Evolutionary conservation across 64 coral and sea anemone genomes (phyloP), one percentile per base, ranked within the genome.

Genomic region (Stichodactyla mertensii): DNA sequence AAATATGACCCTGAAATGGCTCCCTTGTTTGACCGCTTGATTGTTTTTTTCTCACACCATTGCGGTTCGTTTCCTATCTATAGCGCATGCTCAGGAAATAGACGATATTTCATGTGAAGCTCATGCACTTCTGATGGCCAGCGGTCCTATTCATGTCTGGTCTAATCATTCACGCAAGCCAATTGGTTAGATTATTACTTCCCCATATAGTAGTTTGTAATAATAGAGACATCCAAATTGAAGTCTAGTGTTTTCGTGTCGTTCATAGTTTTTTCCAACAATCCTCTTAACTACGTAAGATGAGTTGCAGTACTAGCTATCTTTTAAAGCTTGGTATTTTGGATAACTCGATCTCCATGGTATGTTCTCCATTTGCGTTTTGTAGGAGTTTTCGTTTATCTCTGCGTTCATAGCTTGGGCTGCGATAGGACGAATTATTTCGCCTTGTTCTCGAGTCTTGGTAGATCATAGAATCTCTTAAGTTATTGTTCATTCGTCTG

Each of bases 381-480:
- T 74, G 24, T 12, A 31, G 24, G 1, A 31, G 24, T 74, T 74
- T 74, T 5, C 69, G 69, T 23, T 74, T 36, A 4, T 74, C n/a
- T 31, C 69, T 74, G 6, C 69, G 24, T 74, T 74, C 69, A 74
- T 74, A 74, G 24, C 8, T 27, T 9, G 69, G 24, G 12, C 24
- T 74, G 69, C 69, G 69, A 74, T 4, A 74, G 24, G 24, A 74
- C 7, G 69, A 74, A 23, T 9, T 74, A 13, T 74, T 74, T 9
- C 69, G 69, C 4, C 69, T 74, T 4, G 27, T 74, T 31, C 69
- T 27, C 23, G 69, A 74, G 22, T 74, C 69, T 22, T 82, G 80
- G 10, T 45, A 82, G 14, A 55, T 53, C 80, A 82, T 20, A 55
- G 80, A 82, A n/a, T 55, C 55, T 57, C 31, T 81, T 19, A 91